A percentile compares a stretch with the other conserved stretches of the same genome.
Conservation (phyloP, 2,888 invertebrate genomes). For the Callimorpha dominula region DNA sequence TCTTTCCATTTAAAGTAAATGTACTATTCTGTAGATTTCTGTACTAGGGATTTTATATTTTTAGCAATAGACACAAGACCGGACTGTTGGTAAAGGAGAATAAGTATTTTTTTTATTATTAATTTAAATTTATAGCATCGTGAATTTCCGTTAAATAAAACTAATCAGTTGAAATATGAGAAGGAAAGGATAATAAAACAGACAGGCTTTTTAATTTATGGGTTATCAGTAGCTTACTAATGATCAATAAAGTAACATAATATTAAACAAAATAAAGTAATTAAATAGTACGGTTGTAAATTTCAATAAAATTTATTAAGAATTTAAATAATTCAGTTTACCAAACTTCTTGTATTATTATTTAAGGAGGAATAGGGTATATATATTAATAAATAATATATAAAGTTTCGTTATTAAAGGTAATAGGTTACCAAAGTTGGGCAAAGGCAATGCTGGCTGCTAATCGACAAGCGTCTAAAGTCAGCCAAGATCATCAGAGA, state of each 20-base stretch:
- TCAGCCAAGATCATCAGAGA: neutral
- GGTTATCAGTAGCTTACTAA: conserved; percentile 22
- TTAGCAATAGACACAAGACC: neutral
- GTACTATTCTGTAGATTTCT: neutral
- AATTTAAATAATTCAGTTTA: neutral
- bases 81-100: no score
- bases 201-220: conserved; percentile 22
- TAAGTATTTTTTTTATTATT: neutral
- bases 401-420: no score
- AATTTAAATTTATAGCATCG: conserved; percentile 7
- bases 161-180: conserved; percentile 20
- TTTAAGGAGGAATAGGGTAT: no score
- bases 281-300: conserved; percentile 17
- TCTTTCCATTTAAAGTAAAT: neutral
- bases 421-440: neutral
- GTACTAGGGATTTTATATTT: no score
- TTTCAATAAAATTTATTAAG: neutral
- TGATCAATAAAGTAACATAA: conserved; percentile 16
- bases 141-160: conserved; percentile 17
- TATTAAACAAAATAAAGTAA: conserved; percentile 21
- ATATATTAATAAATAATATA: no score
- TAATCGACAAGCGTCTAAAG: no score
- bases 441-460: neutral
- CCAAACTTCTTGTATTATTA: neutral
- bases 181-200: conserved; percentile 14